A percentile compares a stretch with the other conserved stretches of the same genome.
phyloP scores from a whole-genome alignment of 2,797 vertebrate species.

The Acestrorhynchus altus region DNA sequence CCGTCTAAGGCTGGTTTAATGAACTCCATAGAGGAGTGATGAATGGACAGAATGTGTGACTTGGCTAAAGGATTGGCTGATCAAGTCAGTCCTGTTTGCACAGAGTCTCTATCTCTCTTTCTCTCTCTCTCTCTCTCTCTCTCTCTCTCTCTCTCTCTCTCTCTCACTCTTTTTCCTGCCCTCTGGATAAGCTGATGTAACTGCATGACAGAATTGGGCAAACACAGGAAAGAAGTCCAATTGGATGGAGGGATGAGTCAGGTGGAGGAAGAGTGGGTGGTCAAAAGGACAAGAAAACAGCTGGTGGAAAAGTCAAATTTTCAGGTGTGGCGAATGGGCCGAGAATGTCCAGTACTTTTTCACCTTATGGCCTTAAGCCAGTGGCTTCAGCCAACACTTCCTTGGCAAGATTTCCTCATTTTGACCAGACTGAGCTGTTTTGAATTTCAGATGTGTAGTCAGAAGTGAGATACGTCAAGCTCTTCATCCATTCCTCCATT shows the following conservation, averaged over 20 bases:
- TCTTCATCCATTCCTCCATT: neutral
- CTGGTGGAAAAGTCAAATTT: constrained; percentile 45
- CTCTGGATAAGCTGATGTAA: constrained; percentile 60
- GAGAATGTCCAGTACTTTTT: constrained; percentile 29
- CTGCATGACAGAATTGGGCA: constrained; percentile 55
- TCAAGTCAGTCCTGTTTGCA: constrained; percentile 61
- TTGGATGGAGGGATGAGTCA: constrained; percentile 52
- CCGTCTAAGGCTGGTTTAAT: constrained; percentile 40
- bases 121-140: constrained; percentile 23
- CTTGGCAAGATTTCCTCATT: neutral
- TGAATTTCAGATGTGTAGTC: neutral
- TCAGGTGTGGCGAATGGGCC: constrained; percentile 45
- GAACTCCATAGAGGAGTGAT: constrained; percentile 36
- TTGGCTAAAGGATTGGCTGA: constrained; percentile 38
- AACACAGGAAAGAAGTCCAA: constrained; percentile 50
- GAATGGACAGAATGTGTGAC: constrained; percentile 39
- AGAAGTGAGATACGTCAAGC: neutral
- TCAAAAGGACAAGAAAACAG: constrained; percentile 45
- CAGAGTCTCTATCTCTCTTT: constrained; percentile 24
- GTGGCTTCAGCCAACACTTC: neutral
- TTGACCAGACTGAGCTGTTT: neutral
- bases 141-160: constrained; percentile 23
- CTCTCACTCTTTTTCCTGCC: constrained; percentile 21
- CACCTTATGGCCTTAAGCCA: neutral
- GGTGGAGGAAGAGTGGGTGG: constrained; percentile 46